Evolutionary conservation across 2,113 vertebrate genomes (phyloP).

Genomic region (Alethe diademata): DNA sequence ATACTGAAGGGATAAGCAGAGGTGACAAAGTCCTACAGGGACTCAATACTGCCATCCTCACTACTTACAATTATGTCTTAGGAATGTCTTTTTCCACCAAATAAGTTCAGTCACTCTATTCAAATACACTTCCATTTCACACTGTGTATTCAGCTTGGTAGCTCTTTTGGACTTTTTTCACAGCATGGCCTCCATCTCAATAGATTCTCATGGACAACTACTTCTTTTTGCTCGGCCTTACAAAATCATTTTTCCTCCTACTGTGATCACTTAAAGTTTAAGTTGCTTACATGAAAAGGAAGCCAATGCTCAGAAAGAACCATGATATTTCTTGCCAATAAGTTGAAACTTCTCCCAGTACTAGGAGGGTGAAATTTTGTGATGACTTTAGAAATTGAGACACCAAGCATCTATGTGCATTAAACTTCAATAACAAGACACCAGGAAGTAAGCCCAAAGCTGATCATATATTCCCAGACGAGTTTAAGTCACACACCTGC

Average conservation of each 20-base stretch:
- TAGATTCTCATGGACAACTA: not conserved
- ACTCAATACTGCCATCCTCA: not conserved
- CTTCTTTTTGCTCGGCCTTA: not conserved
- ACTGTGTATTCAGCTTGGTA: not conserved
- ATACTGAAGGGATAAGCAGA: not conserved
- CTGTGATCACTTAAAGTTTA: not conserved
- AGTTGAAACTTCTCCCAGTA: not conserved
- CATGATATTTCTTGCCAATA: not conserved
- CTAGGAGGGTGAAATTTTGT: not conserved
- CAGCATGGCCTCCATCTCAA: slow-evolving; percentile 21
- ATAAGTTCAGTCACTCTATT: not conserved
- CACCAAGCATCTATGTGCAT: not conserved
- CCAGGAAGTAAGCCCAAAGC: not conserved
- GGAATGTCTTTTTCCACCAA: not conserved
- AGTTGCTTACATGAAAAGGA: not conserved
- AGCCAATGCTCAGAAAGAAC: not conserved
- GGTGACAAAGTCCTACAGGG: not conserved
- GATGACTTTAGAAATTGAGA: not conserved
- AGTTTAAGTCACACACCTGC: not conserved
- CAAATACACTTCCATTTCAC: not conserved
- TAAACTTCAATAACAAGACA: not conserved
- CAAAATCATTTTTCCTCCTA: not conserved
- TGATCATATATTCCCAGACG: not conserved
- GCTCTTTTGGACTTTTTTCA: slow-evolving; percentile 18
- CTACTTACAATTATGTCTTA: not conserved